These are phyloP conservation scores for Axis porcinus DNA, from an alignment of 2,113 vertebrate genomes.

Conservation along the genomic window DNA sequence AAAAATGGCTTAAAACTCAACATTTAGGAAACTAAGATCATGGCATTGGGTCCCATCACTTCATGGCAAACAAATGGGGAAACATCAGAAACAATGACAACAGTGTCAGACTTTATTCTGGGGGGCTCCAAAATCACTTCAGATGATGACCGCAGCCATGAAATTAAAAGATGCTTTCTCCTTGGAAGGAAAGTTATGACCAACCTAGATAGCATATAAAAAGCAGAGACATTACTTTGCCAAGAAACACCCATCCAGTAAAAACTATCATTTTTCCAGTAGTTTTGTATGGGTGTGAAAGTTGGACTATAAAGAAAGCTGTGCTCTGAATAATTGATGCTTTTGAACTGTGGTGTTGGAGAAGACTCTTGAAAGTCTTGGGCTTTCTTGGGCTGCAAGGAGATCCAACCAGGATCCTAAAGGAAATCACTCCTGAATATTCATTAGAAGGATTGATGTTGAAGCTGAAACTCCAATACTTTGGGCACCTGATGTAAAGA, in stretches of 20 bases:
- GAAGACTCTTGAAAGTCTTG: neutral
- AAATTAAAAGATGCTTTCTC: neutral
- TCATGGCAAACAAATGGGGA: neutral
- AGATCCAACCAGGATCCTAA: neutral
- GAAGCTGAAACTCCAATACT: too few species aligned
- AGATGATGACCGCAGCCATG: neutral
- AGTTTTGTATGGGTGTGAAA: neutral
- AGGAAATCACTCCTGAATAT: too few species aligned
- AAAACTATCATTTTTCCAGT: neutral
- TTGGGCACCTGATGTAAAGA: too few species aligned
- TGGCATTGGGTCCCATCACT: accelerated
- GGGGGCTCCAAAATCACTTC: neutral
- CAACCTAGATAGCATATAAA: neutral
- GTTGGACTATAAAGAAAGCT: neutral
- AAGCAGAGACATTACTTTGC: neutral
- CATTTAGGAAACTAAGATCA: neutral
- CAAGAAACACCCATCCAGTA: accelerated
- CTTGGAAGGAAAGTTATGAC: neutral
- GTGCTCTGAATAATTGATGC: neutral
- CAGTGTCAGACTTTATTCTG: neutral
- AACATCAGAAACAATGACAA: neutral
- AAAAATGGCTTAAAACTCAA: neutral
- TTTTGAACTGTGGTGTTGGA: neutral
- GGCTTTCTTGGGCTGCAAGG: neutral
- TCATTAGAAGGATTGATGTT: too few species aligned